Percentiles rank a stretch among this genome's conserved stretches.
These are phyloP conservation scores for Apostichopus californicus DNA, from an alignment of 35 echinoderm and acorn worm species.

Conservation along the genomic window DNA sequence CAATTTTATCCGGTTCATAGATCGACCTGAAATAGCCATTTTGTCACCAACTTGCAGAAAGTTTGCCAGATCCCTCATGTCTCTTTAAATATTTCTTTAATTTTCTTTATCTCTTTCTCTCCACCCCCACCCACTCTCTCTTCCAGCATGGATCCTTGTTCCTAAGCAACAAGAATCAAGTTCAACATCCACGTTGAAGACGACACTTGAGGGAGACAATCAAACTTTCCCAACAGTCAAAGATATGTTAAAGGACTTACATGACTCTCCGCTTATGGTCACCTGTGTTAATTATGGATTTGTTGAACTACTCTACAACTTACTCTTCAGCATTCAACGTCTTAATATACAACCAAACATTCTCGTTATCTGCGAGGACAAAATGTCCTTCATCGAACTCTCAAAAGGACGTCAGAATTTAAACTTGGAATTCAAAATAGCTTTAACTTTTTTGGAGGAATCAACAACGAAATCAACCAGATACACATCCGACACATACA, in stretches of 20 bases:
- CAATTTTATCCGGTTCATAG: too few species aligned
- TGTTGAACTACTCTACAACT: slow-evolving; percentile 1
- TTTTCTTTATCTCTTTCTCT: too few species aligned
- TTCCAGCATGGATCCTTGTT: too few species aligned
- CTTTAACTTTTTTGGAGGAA: background rate
- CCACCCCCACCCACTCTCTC: too few species aligned
- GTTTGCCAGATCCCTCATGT: too few species aligned
- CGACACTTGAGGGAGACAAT: too few species aligned
- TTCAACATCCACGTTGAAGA: too few species aligned
- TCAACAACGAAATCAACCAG: background rate
- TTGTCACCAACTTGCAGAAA: too few species aligned
- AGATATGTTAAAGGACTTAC: background rate
- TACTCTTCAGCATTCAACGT: slow-evolving; percentile 23
- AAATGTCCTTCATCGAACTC: background rate
- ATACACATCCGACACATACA: background rate
- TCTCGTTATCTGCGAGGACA: slow-evolving; percentile 38
- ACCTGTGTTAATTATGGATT: slow-evolving; percentile 28
- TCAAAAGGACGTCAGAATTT: background rate
- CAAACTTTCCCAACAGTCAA: background rate
- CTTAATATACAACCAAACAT: slow-evolving; percentile 2
- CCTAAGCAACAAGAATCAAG: too few species aligned
- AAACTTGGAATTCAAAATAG: background rate
- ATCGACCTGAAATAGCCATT: too few species aligned
- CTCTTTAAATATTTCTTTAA: too few species aligned
- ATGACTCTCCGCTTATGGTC: background rate